A percentile compares a stretch with the other conserved stretches of the same genome.
Conservation (phyloP, 2,113 vertebrate genomes). For the Montifringilla adamsi region DNA sequence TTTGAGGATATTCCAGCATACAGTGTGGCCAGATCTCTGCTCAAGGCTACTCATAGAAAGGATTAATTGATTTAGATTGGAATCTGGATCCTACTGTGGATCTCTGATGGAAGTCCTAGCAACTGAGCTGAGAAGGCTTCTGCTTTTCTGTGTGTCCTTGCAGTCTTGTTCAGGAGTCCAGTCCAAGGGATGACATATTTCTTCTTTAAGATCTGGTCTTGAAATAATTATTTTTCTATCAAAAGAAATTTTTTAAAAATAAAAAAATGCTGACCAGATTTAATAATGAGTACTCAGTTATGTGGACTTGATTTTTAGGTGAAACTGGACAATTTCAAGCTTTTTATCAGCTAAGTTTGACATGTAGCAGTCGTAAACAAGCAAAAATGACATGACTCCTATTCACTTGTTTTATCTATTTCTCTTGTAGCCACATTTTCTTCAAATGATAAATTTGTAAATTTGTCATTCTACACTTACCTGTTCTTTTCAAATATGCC, state of each 20-base stretch:
- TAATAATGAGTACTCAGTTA: neutral
- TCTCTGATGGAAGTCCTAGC: neutral
- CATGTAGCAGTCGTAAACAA: neutral
- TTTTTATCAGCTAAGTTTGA: neutral
- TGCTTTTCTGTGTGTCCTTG: neutral
- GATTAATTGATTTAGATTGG: neutral
- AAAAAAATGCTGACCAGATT: neutral
- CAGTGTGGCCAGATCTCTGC: neutral
- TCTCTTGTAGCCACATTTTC: neutral
- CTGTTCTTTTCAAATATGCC: neutral
- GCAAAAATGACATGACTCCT: neutral
- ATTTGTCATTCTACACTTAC: neutral
- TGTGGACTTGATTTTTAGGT: neutral
- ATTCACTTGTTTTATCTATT: neutral
- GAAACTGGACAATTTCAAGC: neutral
- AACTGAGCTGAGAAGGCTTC: neutral
- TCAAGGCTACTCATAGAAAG: neutral
- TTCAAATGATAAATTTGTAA: neutral
- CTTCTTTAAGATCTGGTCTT: neutral
- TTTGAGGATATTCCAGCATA: neutral
- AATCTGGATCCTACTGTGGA: neutral
- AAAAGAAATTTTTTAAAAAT: neutral
- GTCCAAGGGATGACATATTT: neutral
- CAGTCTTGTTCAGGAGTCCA: neutral
- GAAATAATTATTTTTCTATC: neutral